Base-by-base conservation (phyloP, 1,140 invertebrate genomes). In the Aphis gossypii region DNA sequence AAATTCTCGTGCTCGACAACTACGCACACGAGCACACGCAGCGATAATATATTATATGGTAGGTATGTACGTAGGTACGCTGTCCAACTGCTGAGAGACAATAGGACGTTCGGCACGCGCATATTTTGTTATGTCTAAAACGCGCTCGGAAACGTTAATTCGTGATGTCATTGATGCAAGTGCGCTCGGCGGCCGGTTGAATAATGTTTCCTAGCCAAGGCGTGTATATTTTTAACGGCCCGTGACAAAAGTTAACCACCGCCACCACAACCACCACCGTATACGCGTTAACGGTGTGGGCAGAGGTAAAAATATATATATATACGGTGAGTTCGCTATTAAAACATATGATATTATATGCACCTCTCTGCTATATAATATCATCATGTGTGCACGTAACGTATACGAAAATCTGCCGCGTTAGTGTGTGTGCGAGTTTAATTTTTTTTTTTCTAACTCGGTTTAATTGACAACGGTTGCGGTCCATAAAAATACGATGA, bases 381-480 rank as follows among this genome's bases (percentile, higher is more conserved):
- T 11, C 30, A 30, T 76, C 18, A 20, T 76, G 60, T 76, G 60
- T n/a, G 30, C 30, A 18, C 30, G n/a, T n/a, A n/a, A 68, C n/a
- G 14, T n/a, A 30, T 23, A 60, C 60, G 4, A 14, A 76, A 76
- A 76, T 76, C 60, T 76, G 54, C 54, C 21, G 20, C 1, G 35
- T 41, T 20, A 21, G 46, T 88, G 14, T 18, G 46, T 35, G 48
- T 54, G 30, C 4, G 60, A 14, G 60, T 35, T 44, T 5, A 41
- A 41, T 23, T 41, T 84, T 30, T 30, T 30, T 89, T 89, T 54
- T 54, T 90, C 41, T 44, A 84, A 2, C 82, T 93, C 35, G 14
- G 48, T 93, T 93, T 38, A 93, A 93, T 93, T 56, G 92, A 93
- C 76, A 54, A 93, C 76, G 91, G 76, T 84, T 48, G 91, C 38